A percentile compares a stretch with the other conserved stretches of the same genome.
These are phyloP conservation scores for Drosophila fungiperda DNA, from an alignment of 2,888 invertebrate species.

Conservation along the genomic window DNA sequence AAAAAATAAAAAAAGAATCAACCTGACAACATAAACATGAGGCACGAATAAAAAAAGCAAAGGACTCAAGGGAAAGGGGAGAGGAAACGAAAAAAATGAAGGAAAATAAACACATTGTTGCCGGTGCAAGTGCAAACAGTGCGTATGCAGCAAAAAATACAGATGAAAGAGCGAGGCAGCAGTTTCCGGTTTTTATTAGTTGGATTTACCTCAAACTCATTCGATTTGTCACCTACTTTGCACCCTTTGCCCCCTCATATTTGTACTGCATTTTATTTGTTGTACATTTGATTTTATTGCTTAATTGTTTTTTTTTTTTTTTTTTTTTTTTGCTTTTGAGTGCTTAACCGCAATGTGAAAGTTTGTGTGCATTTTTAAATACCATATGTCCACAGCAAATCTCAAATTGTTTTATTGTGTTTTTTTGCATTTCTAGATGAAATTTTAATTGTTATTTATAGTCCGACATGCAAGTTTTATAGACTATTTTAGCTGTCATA, in stretches of 20 bases:
- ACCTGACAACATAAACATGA: constrained; percentile 73
- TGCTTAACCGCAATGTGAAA: constrained; percentile 59
- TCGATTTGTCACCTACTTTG: constrained; percentile 16
- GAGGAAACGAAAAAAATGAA: constrained; percentile 3
- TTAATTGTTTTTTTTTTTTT: constrained; percentile 31
- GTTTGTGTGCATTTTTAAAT: constrained; percentile 27
- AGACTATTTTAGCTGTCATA: constrained; percentile 22
- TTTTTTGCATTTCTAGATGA: constrained; percentile 45
- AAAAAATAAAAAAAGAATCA: constrained; percentile 39
- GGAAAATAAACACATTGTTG: constrained; percentile 38
- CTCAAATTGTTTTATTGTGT: constrained; percentile 72
- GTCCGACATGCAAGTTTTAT: constrained; percentile 40
- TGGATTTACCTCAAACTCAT: constrained; percentile 44
- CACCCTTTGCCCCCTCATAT: constrained; percentile 22
- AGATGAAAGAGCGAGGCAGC: neutral
- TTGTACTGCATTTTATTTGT: constrained; percentile 41
- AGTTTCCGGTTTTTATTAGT: constrained; percentile 44
- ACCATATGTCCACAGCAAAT: constrained; percentile 49
- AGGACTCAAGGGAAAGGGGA: constrained; percentile 18
- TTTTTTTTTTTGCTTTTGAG: constrained; percentile 29
- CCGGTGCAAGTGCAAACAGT: constrained; percentile 32
- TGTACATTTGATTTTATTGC: constrained; percentile 35
- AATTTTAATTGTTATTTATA: constrained; percentile 72
- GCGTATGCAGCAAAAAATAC: constrained; percentile 5
- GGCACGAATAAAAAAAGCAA: constrained; percentile 62